A percentile compares a stretch with the other conserved stretches of the same genome.
Conservation (phyloP, 2,113 vertebrate species). For the Brienomyrus longianalis region DNA sequence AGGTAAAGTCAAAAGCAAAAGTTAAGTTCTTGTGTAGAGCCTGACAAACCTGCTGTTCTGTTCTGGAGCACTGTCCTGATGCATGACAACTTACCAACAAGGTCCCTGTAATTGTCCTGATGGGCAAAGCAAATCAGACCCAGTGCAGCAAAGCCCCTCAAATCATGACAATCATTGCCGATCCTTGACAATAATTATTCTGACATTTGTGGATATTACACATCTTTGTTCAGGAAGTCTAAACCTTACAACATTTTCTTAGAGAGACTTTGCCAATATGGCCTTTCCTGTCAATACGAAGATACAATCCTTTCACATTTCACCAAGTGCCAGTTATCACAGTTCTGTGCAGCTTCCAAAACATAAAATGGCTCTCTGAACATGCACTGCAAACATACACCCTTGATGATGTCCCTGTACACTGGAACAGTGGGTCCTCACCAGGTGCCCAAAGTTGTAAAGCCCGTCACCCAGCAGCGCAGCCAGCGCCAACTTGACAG, state of each 20-base stretch:
- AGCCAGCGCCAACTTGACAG: conserved; percentile 26
- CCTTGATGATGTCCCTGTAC: background rate
- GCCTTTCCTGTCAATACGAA: background rate
- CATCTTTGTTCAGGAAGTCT: background rate
- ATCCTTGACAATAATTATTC: background rate
- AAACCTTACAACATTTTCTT: background rate
- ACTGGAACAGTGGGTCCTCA: background rate
- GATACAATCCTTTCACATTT: background rate
- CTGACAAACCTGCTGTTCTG: background rate
- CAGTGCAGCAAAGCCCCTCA: background rate
- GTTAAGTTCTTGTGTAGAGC: background rate
- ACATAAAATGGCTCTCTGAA: background rate
- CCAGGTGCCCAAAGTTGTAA: conserved; percentile 35
- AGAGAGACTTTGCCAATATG: background rate
- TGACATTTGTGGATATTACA: background rate
- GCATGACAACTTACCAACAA: background rate
- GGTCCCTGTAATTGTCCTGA: background rate
- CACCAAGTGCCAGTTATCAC: background rate
- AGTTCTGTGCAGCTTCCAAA: background rate
- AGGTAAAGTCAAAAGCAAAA: no score
- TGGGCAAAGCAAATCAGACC: background rate
- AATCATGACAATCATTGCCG: background rate
- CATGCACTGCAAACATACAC: background rate
- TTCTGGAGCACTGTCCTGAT: background rate
- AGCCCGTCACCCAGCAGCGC: conserved; percentile 27